Percentiles rank a stretch among this genome's conserved stretches.
Evolutionary conservation across 2,113 vertebrate genomes (phyloP).

Genomic region (Gracilinanus agilis): DNA sequence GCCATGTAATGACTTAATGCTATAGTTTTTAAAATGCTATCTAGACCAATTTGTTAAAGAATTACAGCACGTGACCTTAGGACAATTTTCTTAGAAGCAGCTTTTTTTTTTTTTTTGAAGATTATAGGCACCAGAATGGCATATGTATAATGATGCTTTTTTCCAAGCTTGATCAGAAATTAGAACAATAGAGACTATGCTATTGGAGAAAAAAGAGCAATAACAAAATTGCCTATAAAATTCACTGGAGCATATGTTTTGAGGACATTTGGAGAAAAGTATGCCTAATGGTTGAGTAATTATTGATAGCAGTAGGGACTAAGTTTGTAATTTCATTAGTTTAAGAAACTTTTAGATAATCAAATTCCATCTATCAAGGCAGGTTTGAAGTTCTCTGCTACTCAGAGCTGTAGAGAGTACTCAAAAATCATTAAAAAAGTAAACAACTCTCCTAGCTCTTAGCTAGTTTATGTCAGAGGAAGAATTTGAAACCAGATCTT

Average conservation of each 20-base stretch:
- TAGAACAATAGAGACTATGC: conserved; percentile 28
- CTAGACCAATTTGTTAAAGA: conserved; percentile 23
- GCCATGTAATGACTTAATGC: neutral
- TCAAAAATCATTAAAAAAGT: neutral
- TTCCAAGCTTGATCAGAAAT: conserved; percentile 35
- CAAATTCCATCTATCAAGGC: neutral
- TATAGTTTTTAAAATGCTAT: conserved; percentile 34
- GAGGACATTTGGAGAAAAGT: neutral
- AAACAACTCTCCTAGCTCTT: neutral
- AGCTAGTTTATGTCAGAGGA: neutral
- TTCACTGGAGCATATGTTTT: conserved; percentile 6
- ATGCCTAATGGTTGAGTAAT: neutral
- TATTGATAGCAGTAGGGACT: neutral
- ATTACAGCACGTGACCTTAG: conserved; percentile 27
- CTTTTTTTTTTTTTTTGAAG: conserved; percentile 12
- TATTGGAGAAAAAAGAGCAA: conserved; percentile 22
- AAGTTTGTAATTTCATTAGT: neutral
- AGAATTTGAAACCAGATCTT: neutral
- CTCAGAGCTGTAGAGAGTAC: neutral
- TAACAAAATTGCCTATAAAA: conserved; percentile 11
- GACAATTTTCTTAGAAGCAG: conserved; percentile 38
- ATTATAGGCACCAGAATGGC: conserved; percentile 18
- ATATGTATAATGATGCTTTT: neutral
- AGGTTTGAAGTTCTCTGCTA: neutral
- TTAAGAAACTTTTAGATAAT: neutral